Conservation (phyloP, 2,797 vertebrate genomes). For the Orestias chungarensis region DNA sequence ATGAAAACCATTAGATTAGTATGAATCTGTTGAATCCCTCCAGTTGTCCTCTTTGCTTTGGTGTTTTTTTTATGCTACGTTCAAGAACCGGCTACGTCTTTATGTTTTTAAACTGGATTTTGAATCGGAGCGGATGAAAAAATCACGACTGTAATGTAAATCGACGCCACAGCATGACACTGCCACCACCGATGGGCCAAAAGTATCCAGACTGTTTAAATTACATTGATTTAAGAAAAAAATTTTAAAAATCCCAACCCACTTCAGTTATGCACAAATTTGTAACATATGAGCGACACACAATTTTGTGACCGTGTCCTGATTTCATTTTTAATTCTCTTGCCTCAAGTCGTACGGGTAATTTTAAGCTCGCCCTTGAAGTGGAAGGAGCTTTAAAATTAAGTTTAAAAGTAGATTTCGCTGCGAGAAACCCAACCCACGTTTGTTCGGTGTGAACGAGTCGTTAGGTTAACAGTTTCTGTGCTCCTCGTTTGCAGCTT, state of each 20-base stretch:
- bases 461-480: neutral
- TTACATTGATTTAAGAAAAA: no score
- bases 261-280: neutral
- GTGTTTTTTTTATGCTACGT: no score
- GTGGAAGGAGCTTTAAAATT: neutral
- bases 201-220: no score
- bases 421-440: neutral
- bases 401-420: neutral
- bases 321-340: neutral
- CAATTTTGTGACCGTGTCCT: neutral
- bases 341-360: neutral
- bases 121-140: no score
- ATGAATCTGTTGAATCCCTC: no score
- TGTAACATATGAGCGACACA: neutral
- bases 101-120: no score
- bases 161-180: neutral
- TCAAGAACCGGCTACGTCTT: no score
- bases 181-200: neutral
- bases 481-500: neutral
- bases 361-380: neutral
- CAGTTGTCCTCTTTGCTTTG: no score
- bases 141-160: no score
- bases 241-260: no score
- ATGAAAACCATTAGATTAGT: no score
- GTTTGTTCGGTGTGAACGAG: neutral